Conservation (phyloP, 2,888 invertebrate genomes). For the Euplagia quadripunctaria region DNA sequence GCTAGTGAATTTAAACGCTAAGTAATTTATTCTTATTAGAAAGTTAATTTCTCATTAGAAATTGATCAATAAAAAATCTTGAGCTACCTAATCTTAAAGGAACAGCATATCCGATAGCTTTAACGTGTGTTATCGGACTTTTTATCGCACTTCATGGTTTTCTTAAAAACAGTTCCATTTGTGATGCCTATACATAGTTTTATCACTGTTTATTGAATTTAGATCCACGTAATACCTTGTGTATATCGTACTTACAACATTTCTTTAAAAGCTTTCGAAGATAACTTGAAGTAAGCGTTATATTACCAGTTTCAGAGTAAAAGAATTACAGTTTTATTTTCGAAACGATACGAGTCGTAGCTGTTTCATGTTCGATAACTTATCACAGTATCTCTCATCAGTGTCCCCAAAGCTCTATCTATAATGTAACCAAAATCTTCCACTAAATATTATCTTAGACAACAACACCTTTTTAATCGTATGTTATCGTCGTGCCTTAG, state of each 20-base stretch:
- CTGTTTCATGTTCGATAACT: background rate
- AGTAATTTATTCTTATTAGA: too few species aligned
- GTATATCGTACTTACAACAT: background rate
- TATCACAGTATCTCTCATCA: slow-evolving; percentile 7
- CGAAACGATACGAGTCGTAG: background rate
- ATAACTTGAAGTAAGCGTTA: background rate
- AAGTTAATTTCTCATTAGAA: background rate
- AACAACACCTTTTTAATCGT: slow-evolving; percentile 14
- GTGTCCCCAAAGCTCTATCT: slow-evolving; percentile 5
- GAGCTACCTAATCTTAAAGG: background rate
- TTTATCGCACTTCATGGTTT: background rate
- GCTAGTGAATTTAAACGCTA: background rate
- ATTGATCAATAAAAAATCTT: background rate
- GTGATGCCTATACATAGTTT: background rate
- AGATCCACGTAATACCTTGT: background rate
- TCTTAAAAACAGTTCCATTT: background rate
- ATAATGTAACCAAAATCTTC: background rate
- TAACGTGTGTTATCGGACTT: background rate
- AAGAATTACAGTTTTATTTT: slow-evolving; percentile 6
- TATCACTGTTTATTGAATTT: slow-evolving; percentile 5
- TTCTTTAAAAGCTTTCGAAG: background rate
- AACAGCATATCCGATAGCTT: background rate
- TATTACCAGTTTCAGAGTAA: background rate
- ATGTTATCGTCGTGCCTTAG: slow-evolving; percentile 1
- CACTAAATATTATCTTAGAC: slow-evolving; percentile 4